These are phyloP conservation scores for Spilosoma lubricipeda DNA, from an alignment of 2,888 invertebrate species.

Conservation along the genomic window DNA sequence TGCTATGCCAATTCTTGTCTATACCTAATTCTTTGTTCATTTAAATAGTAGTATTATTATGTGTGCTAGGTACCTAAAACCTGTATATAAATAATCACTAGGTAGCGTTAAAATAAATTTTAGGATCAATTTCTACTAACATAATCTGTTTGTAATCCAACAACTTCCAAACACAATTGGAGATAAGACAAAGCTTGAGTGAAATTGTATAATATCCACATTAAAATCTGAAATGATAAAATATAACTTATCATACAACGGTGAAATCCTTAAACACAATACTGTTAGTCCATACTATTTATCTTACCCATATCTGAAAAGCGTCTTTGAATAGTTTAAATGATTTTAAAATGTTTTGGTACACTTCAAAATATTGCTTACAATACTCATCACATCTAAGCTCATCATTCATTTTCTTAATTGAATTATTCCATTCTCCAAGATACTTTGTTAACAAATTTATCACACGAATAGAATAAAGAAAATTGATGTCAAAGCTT, in stretches of 20 bases:
- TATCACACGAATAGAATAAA: constrained; percentile 8
- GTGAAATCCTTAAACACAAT: too few relatives aligned
- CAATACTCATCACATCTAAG: background rate
- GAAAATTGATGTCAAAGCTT: background rate
- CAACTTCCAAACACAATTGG: background rate
- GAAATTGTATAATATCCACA: constrained; percentile 1
- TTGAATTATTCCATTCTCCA: background rate
- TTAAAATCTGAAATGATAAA: background rate
- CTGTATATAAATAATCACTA: too few relatives aligned
- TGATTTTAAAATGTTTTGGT: background rate
- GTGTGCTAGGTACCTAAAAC: too few relatives aligned
- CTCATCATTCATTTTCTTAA: background rate
- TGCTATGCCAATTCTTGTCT: too few relatives aligned
- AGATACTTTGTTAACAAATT: background rate
- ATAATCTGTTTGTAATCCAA: background rate
- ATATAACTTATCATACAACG: too few relatives aligned
- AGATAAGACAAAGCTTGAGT: constrained; percentile 1
- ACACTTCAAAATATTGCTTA: background rate
- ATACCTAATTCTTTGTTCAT: too few relatives aligned
- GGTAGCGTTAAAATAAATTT: too few relatives aligned
- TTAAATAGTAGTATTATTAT: too few relatives aligned
- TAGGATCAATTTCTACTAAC: background rate
- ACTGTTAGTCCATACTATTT: too few relatives aligned
- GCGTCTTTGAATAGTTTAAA: background rate
- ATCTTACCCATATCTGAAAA: background rate